A percentile compares a stretch with the other conserved stretches of the same genome.
phyloP scores from a whole-genome alignment of 2,113 vertebrate species.

The Pundamilia nyererei region DNA sequence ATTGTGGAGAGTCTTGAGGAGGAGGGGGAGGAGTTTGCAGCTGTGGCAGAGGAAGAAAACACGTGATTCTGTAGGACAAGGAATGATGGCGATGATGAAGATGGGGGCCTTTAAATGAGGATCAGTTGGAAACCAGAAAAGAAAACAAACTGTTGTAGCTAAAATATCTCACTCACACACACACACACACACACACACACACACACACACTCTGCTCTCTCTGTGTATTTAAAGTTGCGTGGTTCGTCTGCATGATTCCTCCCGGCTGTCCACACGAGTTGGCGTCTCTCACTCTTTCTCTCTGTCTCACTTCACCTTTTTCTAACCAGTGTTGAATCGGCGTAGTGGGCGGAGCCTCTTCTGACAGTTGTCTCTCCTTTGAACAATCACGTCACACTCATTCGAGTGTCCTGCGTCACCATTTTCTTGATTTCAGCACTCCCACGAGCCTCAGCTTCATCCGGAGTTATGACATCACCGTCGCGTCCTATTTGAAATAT shows the following conservation, averaged over 20 bases:
- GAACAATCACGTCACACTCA: background rate
- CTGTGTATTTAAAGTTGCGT: slow-evolving; percentile 8
- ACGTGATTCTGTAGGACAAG: slow-evolving; percentile 60
- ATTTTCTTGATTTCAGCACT: background rate
- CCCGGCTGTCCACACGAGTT: background rate
- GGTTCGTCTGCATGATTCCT: slow-evolving; percentile 25
- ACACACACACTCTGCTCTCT: background rate
- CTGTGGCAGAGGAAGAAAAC: slow-evolving; percentile 44
- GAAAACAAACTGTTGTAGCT: background rate
- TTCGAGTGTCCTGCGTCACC: background rate
- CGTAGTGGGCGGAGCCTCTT: background rate
- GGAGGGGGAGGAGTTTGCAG: slow-evolving; percentile 64
- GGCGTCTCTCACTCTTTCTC: background rate
- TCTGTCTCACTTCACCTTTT: background rate
- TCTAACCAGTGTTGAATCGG: background rate
- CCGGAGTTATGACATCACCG: background rate
- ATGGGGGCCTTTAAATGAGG: background rate
- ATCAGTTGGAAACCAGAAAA: slow-evolving; percentile 1
- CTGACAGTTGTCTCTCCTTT: background rate
- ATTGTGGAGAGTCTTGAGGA: slow-evolving; percentile 78
- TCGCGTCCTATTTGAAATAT: background rate
- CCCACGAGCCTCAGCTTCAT: background rate
- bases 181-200: background rate
- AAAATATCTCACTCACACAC: background rate
- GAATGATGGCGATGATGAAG: background rate